phyloP scores from a whole-genome alignment of 2,888 invertebrate genomes.

The Perizoma flavofasciatum region DNA sequence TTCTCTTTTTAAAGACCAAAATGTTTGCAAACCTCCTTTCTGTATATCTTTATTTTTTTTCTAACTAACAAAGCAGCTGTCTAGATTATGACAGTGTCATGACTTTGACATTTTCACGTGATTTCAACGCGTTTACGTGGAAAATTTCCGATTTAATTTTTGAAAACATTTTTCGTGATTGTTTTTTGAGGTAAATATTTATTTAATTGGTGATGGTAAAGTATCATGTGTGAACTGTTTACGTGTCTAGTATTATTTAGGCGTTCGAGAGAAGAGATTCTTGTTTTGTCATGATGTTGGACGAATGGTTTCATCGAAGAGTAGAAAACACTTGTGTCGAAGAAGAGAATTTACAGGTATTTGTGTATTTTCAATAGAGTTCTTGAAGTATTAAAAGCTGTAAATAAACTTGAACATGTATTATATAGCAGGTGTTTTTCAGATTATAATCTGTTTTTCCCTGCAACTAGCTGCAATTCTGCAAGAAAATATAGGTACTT shows the following conservation, averaged over 20 bases:
- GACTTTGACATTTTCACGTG: constrained; percentile 53
- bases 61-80: constrained; percentile 33
- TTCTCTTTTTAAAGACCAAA: constrained; percentile 28
- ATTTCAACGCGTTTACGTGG: constrained; percentile 66
- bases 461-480: too few species aligned
- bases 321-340: constrained; percentile 62
- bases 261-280: constrained; percentile 54
- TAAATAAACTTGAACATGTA: too few species aligned
- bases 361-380: background rate
- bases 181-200: constrained; percentile 82
- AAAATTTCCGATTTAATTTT: constrained; percentile 78
- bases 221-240: constrained; percentile 78
- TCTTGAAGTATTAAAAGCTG: too few species aligned
- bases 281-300: constrained; percentile 76
- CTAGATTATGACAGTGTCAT: constrained; percentile 40
- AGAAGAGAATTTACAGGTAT: constrained; percentile 72
- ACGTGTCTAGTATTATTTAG: constrained; percentile 59
- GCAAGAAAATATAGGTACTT: too few species aligned
- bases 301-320: constrained; percentile 78
- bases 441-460: too few species aligned
- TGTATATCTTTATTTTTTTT: constrained; percentile 31
- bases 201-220: constrained; percentile 74
- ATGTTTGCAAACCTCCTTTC: constrained; percentile 12
- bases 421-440: too few species aligned
- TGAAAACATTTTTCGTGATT: constrained; percentile 75